These are phyloP conservation scores for Sesamia inferens DNA, from an alignment of 2,888 invertebrate species.

Conservation along the genomic window DNA sequence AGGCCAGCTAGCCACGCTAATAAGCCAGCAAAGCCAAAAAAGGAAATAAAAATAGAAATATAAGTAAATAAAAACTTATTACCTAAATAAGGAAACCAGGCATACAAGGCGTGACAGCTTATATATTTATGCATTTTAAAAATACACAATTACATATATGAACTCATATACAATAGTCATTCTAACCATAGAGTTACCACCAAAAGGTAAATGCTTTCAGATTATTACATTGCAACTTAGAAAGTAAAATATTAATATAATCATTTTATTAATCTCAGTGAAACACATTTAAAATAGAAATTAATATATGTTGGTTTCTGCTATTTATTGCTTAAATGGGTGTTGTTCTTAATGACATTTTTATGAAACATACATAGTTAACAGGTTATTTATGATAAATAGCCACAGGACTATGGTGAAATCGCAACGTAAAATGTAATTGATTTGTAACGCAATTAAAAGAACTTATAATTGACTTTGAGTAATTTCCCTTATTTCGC, in stretches of 20 bases:
- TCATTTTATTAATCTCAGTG: not conserved
- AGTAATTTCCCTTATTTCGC: slow-evolving; percentile 25
- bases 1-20: too few relatives aligned
- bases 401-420: not conserved
- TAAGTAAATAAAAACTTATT: too few relatives aligned
- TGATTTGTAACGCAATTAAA: slow-evolving; percentile 25
- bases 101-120: too few relatives aligned
- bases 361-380: not conserved
- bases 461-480: slow-evolving; percentile 8
- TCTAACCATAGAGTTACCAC: not conserved
- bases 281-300: slow-evolving; percentile 15
- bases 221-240: not conserved
- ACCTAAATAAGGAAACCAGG: too few relatives aligned
- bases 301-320: slow-evolving; percentile 8
- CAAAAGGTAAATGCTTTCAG: not conserved
- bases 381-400: slow-evolving; percentile 18
- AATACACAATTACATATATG: too few relatives aligned
- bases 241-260: not conserved
- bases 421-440: slow-evolving; percentile 17
- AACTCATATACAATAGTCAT: not conserved
- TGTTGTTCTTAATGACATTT: slow-evolving; percentile 11
- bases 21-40: too few relatives aligned
- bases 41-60: too few relatives aligned
- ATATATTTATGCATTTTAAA: too few relatives aligned
- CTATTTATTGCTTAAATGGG: slow-evolving; percentile 4